A percentile compares a stretch with the other conserved stretches of the same genome.
These are phyloP conservation scores for Chaenocephalus aceratus DNA, from an alignment of 2,113 vertebrate species.

Conservation along the genomic window DNA sequence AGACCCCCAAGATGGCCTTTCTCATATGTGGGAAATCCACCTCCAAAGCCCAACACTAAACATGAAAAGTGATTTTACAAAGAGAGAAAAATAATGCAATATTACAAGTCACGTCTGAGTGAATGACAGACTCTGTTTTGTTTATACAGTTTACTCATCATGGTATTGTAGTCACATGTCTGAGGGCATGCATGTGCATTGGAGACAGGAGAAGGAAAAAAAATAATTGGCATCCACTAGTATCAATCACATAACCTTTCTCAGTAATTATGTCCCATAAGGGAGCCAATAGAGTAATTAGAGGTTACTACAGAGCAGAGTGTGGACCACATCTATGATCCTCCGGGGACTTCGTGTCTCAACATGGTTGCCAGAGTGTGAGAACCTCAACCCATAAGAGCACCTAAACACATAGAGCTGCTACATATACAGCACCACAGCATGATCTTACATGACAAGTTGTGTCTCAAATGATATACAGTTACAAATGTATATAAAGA, in stretches of 20 bases:
- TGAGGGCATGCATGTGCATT: conserved; percentile 25
- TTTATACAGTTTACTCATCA: conserved; percentile 1
- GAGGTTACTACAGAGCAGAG: conserved; percentile 74
- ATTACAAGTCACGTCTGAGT: too few species aligned
- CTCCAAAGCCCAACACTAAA: conserved; percentile 20
- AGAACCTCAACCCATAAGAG: conserved; percentile 74
- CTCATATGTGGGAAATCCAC: conserved; percentile 57
- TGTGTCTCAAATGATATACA: conserved; percentile 31
- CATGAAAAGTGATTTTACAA: conserved; percentile 10
- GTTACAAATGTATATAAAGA: not conserved
- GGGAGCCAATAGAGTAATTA: conserved; percentile 83
- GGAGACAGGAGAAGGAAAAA: conserved; percentile 53
- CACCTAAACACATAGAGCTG: conserved; percentile 63
- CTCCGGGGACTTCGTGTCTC: conserved; percentile 75
- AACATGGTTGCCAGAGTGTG: conserved; percentile 79
- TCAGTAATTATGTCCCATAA: conserved; percentile 78
- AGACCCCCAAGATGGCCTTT: conserved; percentile 66
- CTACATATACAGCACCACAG: conserved; percentile 28
- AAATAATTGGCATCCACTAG: conserved; percentile 71
- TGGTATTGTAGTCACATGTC: conserved; percentile 28
- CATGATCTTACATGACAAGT: conserved; percentile 18
- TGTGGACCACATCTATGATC: conserved; percentile 81
- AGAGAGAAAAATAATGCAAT: too few species aligned
- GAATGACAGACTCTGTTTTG: not conserved
- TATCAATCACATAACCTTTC: conserved; percentile 67